A percentile compares a stretch with the other conserved stretches of the same genome.
These are phyloP conservation scores for Orchestia grillus DNA, from an alignment of 1,140 invertebrate genomes.

Conservation along the genomic window DNA sequence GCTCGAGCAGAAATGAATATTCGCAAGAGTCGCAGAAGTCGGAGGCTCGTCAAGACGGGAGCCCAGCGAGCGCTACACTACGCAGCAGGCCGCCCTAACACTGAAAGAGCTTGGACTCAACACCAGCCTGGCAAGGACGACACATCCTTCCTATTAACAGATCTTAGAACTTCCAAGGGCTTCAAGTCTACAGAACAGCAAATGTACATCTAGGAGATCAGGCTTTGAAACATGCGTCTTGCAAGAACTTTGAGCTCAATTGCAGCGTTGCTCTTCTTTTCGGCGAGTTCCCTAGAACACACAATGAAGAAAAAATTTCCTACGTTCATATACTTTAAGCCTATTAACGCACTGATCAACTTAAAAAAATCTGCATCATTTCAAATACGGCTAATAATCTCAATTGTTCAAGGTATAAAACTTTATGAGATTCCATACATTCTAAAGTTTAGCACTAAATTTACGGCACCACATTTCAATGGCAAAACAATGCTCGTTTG, in stretches of 20 bases:
- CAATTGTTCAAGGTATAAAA: neutral
- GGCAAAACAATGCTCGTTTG: neutral
- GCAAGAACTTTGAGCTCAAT: neutral
- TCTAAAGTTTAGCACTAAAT: neutral
- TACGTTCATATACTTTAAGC: neutral
- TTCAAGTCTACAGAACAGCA: neutral
- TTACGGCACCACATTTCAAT: neutral
- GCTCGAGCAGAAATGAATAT: neutral
- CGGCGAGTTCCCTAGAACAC: neutral
- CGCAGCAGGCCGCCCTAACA: constrained; percentile 8
- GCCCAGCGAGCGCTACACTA: neutral
- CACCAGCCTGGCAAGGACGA: constrained; percentile 15
- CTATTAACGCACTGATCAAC: neutral
- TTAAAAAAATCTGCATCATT: neutral
- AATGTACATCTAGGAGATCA: neutral
- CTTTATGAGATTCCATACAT: neutral
- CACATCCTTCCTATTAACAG: neutral
- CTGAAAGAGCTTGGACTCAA: constrained; percentile 21
- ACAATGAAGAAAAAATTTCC: neutral
- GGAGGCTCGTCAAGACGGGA: neutral
- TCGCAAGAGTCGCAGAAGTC: neutral
- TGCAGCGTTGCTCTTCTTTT: neutral
- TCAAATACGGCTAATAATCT: neutral
- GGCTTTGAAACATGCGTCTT: neutral
- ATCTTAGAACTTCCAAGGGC: neutral